Percentiles rank a stretch among this genome's conserved stretches.
Evolutionary conservation across 2,797 vertebrate genomes (phyloP).

Genomic region (Gila robusta): DNA sequence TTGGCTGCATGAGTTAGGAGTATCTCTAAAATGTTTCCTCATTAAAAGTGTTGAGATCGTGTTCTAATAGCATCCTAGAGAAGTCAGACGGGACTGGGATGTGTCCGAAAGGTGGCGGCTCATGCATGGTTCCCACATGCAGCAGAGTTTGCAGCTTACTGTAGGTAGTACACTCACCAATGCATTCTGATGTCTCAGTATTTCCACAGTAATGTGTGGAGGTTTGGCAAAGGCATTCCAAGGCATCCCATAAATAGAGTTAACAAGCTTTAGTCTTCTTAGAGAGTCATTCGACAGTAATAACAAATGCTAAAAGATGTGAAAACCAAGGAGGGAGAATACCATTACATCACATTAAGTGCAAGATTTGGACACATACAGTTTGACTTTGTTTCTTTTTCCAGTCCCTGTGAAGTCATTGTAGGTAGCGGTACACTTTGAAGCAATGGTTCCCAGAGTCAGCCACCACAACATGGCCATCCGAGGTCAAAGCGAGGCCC

Average conservation of each 20-base stretch:
- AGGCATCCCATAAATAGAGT: conserved; percentile 28
- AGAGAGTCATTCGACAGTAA: conserved; percentile 21
- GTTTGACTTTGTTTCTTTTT: conserved; percentile 18
- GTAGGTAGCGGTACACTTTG: conserved; percentile 98
- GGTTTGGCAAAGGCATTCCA: conserved; percentile 46
- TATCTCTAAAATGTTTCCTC: not conserved
- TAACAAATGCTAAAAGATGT: conserved; percentile 24
- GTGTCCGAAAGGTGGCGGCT: not conserved
- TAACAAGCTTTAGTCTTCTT: conserved; percentile 32
- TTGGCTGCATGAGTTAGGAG: not conserved
- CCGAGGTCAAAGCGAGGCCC: conserved; percentile 94
- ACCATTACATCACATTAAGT: conserved; percentile 39
- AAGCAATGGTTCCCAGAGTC: conserved; percentile 99
- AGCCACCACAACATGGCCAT: conserved; percentile 97
- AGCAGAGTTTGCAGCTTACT: conserved; percentile 8
- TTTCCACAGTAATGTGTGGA: conserved; percentile 28
- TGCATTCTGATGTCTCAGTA: conserved; percentile 7
- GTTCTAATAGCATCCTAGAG: conserved; percentile 7
- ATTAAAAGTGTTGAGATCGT: not conserved
- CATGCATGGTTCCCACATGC: conserved; percentile 41
- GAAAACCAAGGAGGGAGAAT: conserved; percentile 22
- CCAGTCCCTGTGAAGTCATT: conserved; percentile 75
- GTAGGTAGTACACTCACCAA: not conserved
- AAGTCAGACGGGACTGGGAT: not conserved
- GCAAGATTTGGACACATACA: conserved; percentile 36